Conservation (phyloP, 1,140 invertebrate species). For the Batillaria attramentaria region DNA sequence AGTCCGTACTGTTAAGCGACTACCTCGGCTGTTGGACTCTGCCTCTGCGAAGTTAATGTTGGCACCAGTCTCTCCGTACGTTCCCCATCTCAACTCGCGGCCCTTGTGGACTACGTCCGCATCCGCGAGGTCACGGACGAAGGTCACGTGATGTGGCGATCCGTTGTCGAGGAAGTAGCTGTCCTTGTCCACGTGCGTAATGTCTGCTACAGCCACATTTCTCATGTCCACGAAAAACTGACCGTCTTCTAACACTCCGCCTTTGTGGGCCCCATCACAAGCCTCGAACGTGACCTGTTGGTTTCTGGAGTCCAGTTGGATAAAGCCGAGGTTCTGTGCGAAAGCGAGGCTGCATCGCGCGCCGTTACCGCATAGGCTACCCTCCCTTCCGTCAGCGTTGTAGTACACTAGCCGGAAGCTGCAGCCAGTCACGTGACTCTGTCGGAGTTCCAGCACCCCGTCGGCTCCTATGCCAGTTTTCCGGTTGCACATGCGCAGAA, state of each 20-base stretch:
- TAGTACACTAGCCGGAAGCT: slow-evolving; percentile 37
- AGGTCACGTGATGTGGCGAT: slow-evolving; percentile 43
- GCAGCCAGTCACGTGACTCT: slow-evolving; percentile 23
- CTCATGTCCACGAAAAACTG: slow-evolving; percentile 31
- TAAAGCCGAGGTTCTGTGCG: slow-evolving; percentile 22
- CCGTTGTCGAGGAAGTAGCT: slow-evolving; percentile 44
- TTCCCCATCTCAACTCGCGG: slow-evolving; percentile 22
- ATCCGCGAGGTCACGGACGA: slow-evolving; percentile 22
- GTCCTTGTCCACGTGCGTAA: slow-evolving; percentile 14
- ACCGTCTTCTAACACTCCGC: neutral
- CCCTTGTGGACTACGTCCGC: slow-evolving; percentile 32
- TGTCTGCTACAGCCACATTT: slow-evolving; percentile 11
- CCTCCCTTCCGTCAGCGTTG: slow-evolving; percentile 36
- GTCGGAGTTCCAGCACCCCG: slow-evolving; percentile 32
- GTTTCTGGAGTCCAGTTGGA: neutral
- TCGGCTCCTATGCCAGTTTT: slow-evolving; percentile 47
- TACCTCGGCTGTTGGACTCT: neutral
- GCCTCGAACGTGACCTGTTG: slow-evolving; percentile 32
- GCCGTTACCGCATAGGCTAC: slow-evolving; percentile 49
- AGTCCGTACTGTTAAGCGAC: slow-evolving; percentile 31
- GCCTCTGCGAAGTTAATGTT: slow-evolving; percentile 43
- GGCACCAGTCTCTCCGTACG: slow-evolving; percentile 22
- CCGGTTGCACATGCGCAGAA: slow-evolving; percentile 36
- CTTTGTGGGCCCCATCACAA: slow-evolving; percentile 36
- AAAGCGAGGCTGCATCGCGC: slow-evolving; percentile 39